Evolutionary conservation across 2,797 vertebrate genomes (phyloP).

Genomic region (Enteromius treurensis): DNA sequence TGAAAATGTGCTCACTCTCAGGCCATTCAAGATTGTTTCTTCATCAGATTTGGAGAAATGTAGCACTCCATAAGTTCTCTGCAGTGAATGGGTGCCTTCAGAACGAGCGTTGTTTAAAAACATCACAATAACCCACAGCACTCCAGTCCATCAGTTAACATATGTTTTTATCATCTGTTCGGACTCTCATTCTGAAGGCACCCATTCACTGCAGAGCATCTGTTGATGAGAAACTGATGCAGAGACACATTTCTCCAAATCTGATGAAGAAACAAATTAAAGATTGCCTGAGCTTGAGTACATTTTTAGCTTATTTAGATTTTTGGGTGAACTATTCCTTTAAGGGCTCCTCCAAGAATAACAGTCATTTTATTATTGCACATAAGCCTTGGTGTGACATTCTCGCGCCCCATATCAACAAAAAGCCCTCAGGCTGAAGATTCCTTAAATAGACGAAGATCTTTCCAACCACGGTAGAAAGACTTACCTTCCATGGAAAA

Average conservation of each 20-base stretch:
- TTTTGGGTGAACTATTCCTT: not conserved
- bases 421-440: conserved; percentile 57
- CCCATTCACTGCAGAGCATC: not conserved
- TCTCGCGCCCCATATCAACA: conserved; percentile 67
- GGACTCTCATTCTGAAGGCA: not conserved
- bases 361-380: conserved; percentile 5
- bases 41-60: not conserved
- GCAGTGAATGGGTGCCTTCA: not conserved
- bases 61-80: not conserved
- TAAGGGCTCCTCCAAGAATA: not conserved
- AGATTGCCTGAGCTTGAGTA: not conserved
- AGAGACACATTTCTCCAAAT: not conserved
- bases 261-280: not conserved
- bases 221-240: not conserved
- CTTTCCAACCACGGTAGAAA: conserved; percentile 69
- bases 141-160: not conserved
- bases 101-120: not conserved
- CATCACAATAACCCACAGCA: not conserved
- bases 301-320: not conserved
- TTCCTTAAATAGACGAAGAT: conserved; percentile 70
- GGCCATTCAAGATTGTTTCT: not conserved
- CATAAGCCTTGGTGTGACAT: conserved; percentile 22
- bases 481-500: conserved; percentile 93
- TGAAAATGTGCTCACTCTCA: not conserved
- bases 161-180: not conserved